Evolutionary conservation across 35 echinoderm and acorn worm genomes (phyloP), one percentile per base, ranked within the genome.

Genomic region (Ptychodera flava): DNA sequence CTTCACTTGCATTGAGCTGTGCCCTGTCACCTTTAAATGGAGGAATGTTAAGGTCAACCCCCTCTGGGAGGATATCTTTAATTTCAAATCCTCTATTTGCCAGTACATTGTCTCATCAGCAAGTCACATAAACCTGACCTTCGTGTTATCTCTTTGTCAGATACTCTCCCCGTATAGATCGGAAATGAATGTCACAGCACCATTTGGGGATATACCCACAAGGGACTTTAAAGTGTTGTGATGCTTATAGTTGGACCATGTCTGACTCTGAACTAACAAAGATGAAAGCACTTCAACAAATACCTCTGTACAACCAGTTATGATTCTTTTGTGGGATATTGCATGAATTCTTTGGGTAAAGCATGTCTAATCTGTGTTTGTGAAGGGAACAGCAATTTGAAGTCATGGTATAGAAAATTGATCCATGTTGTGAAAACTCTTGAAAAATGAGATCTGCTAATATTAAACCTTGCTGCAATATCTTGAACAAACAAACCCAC

Each of bases 181-280:
- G 30, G 78, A 87, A 29, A 94, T 35, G 84, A 86, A 94, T 34
- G 84, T 90, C 28, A 90, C 86, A 52, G 80, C 78, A 16, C 88
- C 92, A 31, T 82, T 78, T 80, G 87, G 91, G 15, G 91, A 89
- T 1, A 93, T 93, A 30, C 87, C 88, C 29, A 92, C 86, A 28
- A 93, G 83, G 85, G 86, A 93, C 52, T 89, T 93, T 15, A 89
- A 36, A 81, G 91, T 93, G 32, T 89, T 90, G 38, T 89, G 83
- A 53, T 93, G 91, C 78, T 89, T 89, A 78, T 93, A 93, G 82
- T 85, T 89, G 28, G 81, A 85, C 82, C 82, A 89, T 27, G 82
- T 84, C 22, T 85, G 81, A 81, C 83, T 84, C 28, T 84, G 31
- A 16, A 88, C 91, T 30, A 75, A 16, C 33, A 93, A 75, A 78